Percentiles rank a stretch among this genome's conserved stretches.
These are phyloP conservation scores for Pogonomyrmex californicus DNA, from an alignment of 1,140 invertebrate species.

Conservation along the genomic window DNA sequence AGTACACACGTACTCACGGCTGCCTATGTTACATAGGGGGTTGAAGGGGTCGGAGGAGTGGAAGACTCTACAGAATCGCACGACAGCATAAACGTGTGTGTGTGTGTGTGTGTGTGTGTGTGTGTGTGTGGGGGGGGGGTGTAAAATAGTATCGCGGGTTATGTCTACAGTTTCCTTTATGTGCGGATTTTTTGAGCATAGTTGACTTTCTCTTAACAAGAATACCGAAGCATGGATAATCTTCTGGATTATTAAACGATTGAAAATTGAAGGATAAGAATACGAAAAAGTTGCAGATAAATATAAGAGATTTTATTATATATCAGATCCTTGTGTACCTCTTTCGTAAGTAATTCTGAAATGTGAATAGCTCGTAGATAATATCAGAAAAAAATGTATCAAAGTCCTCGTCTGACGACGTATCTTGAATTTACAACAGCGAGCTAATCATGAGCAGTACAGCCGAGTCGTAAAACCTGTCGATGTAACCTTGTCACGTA, in stretches of 20 bases:
- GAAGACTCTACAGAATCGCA: background rate
- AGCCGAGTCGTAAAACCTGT: slow-evolving; percentile 1
- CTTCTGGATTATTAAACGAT: background rate
- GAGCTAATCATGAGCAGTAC: background rate
- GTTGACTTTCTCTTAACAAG: slow-evolving; percentile 21
- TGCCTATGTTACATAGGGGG: slow-evolving; percentile 15
- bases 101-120: background rate
- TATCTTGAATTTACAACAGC: slow-evolving; percentile 28
- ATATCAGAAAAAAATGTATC: slow-evolving; percentile 9
- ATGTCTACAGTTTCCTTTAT: background rate
- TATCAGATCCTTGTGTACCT: background rate
- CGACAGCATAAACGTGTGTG: background rate
- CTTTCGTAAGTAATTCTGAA: background rate
- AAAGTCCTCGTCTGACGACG: background rate
- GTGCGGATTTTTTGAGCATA: background rate
- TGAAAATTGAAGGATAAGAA: background rate
- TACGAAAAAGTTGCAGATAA: background rate
- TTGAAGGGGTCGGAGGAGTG: background rate
- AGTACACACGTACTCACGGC: slow-evolving; percentile 65
- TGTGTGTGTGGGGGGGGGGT: no score
- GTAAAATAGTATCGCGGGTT: background rate
- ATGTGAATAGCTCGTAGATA: background rate
- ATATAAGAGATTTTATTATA: background rate
- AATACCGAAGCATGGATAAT: background rate
- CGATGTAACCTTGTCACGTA: slow-evolving; percentile 45